Percentiles rank a stretch among this genome's conserved stretches.
These are phyloP conservation scores for Dasyurus viverrinus DNA, from an alignment of 2,113 vertebrate species.

Conservation along the genomic window DNA sequence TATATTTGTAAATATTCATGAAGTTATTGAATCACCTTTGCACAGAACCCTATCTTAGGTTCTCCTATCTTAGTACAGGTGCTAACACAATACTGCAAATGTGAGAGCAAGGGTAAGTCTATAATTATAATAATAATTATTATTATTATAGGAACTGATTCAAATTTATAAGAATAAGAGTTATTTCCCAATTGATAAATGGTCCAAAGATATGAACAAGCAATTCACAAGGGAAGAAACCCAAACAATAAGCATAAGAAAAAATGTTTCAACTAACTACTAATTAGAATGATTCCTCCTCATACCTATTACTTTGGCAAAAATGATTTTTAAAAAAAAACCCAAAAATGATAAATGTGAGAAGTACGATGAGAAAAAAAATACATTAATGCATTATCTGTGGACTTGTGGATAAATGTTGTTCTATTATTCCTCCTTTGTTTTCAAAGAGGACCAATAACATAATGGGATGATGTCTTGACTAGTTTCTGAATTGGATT, in stretches of 20 bases:
- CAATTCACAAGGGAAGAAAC: background rate
- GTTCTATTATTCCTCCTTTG: too few relatives aligned
- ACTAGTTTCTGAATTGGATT: too few relatives aligned
- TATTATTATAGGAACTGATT: background rate
- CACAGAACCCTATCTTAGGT: too few relatives aligned
- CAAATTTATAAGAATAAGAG: background rate
- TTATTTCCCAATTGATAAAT: background rate
- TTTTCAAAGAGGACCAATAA: too few relatives aligned
- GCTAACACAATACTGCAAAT: too few relatives aligned
- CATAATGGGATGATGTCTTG: too few relatives aligned
- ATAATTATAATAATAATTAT: background rate
- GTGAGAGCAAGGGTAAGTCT: background rate
- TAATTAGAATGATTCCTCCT: background rate
- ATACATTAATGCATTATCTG: background rate
- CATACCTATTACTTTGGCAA: background rate
- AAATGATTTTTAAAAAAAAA: background rate
- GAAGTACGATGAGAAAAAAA: background rate
- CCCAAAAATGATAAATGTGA: background rate
- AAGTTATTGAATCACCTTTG: too few relatives aligned
- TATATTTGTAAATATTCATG: too few relatives aligned
- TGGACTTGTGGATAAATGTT: background rate
- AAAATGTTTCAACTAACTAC: background rate
- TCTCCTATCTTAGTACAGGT: too few relatives aligned
- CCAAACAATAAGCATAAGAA: background rate
- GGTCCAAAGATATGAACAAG: background rate